phyloP scores from a whole-genome alignment of 2,797 vertebrate genomes.

The Lagorchestes hirsutus region DNA sequence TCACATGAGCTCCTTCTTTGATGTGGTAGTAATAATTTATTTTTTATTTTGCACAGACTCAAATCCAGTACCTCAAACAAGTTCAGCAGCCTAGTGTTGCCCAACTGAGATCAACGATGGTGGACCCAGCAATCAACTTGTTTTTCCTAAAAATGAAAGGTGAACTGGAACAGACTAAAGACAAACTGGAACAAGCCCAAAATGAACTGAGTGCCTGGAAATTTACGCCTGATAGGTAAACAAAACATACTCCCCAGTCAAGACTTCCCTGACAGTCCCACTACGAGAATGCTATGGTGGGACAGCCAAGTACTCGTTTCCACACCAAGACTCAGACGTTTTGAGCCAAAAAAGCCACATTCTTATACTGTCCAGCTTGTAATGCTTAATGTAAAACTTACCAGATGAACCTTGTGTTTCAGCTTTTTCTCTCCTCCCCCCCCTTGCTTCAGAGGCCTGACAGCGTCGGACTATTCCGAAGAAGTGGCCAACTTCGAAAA shows the following conservation, averaged over 20 bases:
- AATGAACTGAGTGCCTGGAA: constrained; percentile 99
- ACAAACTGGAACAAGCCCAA: constrained; percentile 99
- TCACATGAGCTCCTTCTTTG: background rate
- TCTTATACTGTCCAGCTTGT: constrained; percentile 95
- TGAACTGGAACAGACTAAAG: constrained; percentile 99
- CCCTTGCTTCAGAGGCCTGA: constrained; percentile 97
- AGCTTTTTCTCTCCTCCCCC: constrained; percentile 93
- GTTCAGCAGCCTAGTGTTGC: constrained; percentile 99
- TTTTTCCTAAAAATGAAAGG: constrained; percentile 99
- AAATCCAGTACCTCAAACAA: constrained; percentile 99
- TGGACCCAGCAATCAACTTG: constrained; percentile 99
- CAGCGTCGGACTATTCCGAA: constrained; percentile 98
- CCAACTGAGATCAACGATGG: constrained; percentile 99
- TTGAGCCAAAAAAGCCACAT: constrained; percentile 96
- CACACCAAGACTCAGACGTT: constrained; percentile 99
- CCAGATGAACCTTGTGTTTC: constrained; percentile 99
- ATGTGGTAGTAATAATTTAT: constrained; percentile 80
- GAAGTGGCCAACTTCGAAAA: constrained; percentile 94
- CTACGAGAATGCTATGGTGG: constrained; percentile 99
- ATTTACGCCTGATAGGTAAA: constrained; percentile 99
- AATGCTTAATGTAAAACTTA: constrained; percentile 98
- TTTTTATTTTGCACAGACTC: constrained; percentile 91
- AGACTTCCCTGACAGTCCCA: constrained; percentile 98
- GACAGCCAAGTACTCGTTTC: constrained; percentile 97
- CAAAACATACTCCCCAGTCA: constrained; percentile 98